Conservation (phyloP, 2,888 invertebrate genomes). For the Hirtodrosophila confusa region DNA sequence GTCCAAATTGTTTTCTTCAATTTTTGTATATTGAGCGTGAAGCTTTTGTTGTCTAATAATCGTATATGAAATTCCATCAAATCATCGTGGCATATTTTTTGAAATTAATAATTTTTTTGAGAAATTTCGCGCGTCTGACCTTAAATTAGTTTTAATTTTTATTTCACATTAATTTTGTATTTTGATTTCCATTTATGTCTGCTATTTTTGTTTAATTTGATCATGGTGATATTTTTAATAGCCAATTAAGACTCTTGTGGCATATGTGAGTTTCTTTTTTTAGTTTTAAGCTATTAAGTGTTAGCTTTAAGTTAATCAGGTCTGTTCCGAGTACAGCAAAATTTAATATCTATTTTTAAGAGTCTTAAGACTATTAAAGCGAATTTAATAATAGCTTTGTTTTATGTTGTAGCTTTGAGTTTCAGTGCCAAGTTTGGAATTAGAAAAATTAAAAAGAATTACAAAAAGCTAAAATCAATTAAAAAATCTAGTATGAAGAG, state of each 20-base stretch:
- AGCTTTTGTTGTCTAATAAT: constrained; percentile 10
- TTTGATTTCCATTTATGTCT: constrained; percentile 22
- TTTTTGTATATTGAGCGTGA: constrained; percentile 46
- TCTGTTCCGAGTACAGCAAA: too few relatives aligned
- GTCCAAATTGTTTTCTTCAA: constrained; percentile 24
- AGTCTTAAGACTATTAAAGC: too few relatives aligned
- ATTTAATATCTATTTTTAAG: too few relatives aligned
- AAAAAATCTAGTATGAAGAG: too few relatives aligned
- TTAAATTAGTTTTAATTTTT: constrained; percentile 48
- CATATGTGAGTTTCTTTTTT: too few relatives aligned
- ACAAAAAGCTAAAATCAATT: too few relatives aligned
- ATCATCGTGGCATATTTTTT: constrained; percentile 44
- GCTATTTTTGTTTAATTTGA: constrained; percentile 14
- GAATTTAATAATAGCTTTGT: too few relatives aligned
- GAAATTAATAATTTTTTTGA: constrained; percentile 29
- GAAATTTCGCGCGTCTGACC: constrained; percentile 41
- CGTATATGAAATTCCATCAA: constrained; percentile 42
- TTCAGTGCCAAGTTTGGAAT: too few relatives aligned
- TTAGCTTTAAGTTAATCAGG: too few relatives aligned
- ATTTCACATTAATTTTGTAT: constrained; percentile 15
- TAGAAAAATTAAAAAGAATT: too few relatives aligned
- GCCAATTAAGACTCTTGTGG: constrained; percentile 2
- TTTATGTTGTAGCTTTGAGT: too few relatives aligned
- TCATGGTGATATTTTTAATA: constrained; percentile 13
- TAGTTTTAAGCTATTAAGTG: too few relatives aligned